Base-by-base conservation (phyloP, 2,113 vertebrate species). In the Fregetta grallaria region DNA sequence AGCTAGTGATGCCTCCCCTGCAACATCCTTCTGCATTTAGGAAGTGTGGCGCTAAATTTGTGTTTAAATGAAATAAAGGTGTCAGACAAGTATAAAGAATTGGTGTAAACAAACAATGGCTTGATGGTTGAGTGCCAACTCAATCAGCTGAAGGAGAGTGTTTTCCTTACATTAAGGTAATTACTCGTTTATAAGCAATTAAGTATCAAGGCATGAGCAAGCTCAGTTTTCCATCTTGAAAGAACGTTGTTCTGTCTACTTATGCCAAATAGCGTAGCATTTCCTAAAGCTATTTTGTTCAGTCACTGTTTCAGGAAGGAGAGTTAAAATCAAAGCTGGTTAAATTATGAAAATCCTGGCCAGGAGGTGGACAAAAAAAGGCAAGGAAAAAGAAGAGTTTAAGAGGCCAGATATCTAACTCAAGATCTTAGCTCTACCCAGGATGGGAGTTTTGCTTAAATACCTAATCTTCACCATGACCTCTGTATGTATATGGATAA, bases 51-150 rank as follows among this genome's bases (percentile, higher is more conserved):
- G 61, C 40, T 90, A 75, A 72, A 80, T 63, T 59, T 50, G 12
- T 42, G 20, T 59, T 83, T 91, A 73, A 92, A 86, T 23, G 10
- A 88, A 90, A 68, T 42, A 79, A 42, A 89, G 26, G 42, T 74
- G 55, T 67, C 45, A 92, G 80, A 36, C 47, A 72, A 91, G 30
- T 52, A 67, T 74, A 71, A 95, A 63, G 72, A 81, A 78, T 34
- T n/a, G 6, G 29, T 50, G 17, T 83, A 86, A 96, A 84, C 26
- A 88, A 88, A 66, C 4, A 36, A 53, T 26, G 22, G 17, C 30
- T 77, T 67, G n/a, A 80, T 50, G 26, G 29, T 7, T 73, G 55
- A 84, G 5, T 17, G 32, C 45, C 61, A 72, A 3, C 20, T 71
- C 27, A 83, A 26, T 11, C 14, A 75, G 30, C 18, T 84, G 52